Evolutionary conservation across 2,113 vertebrate genomes (phyloP), one percentile per base, ranked within the genome.

Genomic region (Pogona vitticeps): DNA sequence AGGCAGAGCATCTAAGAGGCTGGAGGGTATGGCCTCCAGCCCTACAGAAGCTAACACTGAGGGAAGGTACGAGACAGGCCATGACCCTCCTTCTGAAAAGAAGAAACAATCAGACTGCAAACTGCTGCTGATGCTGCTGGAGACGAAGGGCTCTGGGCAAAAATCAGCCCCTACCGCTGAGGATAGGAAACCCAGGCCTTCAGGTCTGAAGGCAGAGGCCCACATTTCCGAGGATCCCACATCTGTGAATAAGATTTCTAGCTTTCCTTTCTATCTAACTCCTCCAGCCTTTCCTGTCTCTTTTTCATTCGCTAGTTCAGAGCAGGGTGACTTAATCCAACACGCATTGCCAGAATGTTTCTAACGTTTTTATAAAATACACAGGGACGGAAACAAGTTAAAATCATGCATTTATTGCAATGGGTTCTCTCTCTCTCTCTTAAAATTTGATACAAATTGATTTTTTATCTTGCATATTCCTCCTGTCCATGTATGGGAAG

Each of bases 361-460:
- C 77, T 17, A 28, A 90, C 76, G 46, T 72, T 90, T 90, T 91
- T 52, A 95, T 88, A 95, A 88, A 95, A 92, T 84, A 94, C 93
- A 94, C 94, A 91, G 81, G 89, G 91, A 92, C 90, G 84, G 76
- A 79, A 3, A 6, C 23, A 52, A 91, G 90, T 85, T 86, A 88
- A 12, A 56, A 88, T 81, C 0, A 93, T 38, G 0, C 52, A 80
- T 94, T 95, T 93, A 93, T 93, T 92, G 91, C 68, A 8, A 83
- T 31, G 0, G 82, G 28, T 68, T n/a, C 28, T 68, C 31, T 21
- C 17, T 21, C 2, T 65, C 20, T 65, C 20, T 6, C 15, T 65
- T 68, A 31, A 26, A 31, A 59, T 38, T 90, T 88, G 79, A 71
- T 93, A 93, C 94, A 92, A 90, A 3, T 75, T 0, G 52, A 65